Base-by-base conservation (phyloP, 2,113 vertebrate species). In the Pygathrix nemaeus region DNA sequence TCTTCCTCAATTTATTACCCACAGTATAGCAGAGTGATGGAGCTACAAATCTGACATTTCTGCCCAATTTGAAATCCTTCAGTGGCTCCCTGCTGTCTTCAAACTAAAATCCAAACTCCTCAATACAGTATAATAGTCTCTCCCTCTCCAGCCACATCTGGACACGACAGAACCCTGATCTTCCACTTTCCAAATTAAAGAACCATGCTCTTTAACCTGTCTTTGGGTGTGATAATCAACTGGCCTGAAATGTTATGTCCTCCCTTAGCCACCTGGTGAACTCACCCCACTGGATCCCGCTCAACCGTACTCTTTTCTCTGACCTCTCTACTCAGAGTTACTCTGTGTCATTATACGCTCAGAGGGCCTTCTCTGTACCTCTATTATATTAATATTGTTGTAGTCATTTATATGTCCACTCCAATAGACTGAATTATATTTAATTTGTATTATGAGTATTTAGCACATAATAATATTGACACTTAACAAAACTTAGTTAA, bases 41-140 rank as follows among this genome's bases (percentile, higher is more conserved):
- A 93, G 50, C n/a, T 45, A 93, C n/a, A 90, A 87, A 97, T 93
- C 13, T 76, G 55, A 70, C n/a, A 76, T 78, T 90, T 78, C 48
- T 83, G 40, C 38, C 57, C 50, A 93, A 76, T 30, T 45, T 87
- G 43, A 25, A 90, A 93, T 93, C 43, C 40, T 97, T 70, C 32
- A 92, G 23, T 21, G 43, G 50, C 40, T 95, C 87, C n/a, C 43
- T 30, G 23, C 52, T 80, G 17, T 90, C 68, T 82, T 90, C 80
- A 76, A 72, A 86, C 81, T 90, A 86, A 93, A 89, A 89, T 66
- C 61, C 85, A 89, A 85, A 79, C 23, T 92, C 32, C 32, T 81
- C 66, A 82, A 50, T 76, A 87, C 5, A 68, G 45, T 52, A 64
- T 35, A 72, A 84, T 4, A 95, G 23, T 45, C 8, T 85, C 6